A percentile compares a stretch with the other conserved stretches of the same genome.
Evolutionary conservation across 2,888 invertebrate species (phyloP).

Genomic region (Plagiodera versicolora): DNA sequence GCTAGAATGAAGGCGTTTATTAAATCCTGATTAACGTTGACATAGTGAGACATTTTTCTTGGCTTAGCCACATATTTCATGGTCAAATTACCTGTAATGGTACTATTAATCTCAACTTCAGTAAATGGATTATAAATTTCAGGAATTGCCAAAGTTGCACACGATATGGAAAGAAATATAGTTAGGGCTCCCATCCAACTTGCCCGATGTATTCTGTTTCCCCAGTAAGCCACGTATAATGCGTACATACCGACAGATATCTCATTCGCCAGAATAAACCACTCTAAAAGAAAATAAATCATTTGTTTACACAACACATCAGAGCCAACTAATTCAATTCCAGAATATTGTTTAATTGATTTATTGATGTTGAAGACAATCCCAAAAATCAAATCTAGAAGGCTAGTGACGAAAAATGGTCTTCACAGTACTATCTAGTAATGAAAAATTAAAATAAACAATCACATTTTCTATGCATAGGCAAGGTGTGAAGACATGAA

Average conservation of each 20-base stretch:
- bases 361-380: too few species aligned
- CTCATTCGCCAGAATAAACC: conserved; percentile 60
- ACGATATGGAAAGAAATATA: conserved; percentile 59
- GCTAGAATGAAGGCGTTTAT: conserved; percentile 20
- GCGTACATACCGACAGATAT: conserved; percentile 60
- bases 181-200: conserved; percentile 62
- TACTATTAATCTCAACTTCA: conserved; percentile 34
- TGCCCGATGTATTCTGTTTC: conserved; percentile 61
- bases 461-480: too few species aligned
- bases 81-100: conserved; percentile 35
- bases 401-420: too few species aligned
- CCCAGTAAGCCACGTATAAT: conserved; percentile 60
- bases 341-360: too few species aligned
- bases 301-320: too few species aligned
- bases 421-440: too few species aligned
- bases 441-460: too few species aligned
- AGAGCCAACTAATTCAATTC: too few species aligned
- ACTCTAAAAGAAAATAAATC: conserved; percentile 55
- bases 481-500: too few species aligned
- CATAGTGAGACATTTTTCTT: neutral
- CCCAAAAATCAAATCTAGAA: too few species aligned
- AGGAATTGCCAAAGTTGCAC: conserved; percentile 59
- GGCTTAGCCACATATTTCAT: neutral
- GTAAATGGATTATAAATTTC: conserved; percentile 55
- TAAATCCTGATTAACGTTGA: neutral